Conservation (phyloP, 37 sponge, comb jelly and placozoan genomes). For the Spongilla lacustris region DNA sequence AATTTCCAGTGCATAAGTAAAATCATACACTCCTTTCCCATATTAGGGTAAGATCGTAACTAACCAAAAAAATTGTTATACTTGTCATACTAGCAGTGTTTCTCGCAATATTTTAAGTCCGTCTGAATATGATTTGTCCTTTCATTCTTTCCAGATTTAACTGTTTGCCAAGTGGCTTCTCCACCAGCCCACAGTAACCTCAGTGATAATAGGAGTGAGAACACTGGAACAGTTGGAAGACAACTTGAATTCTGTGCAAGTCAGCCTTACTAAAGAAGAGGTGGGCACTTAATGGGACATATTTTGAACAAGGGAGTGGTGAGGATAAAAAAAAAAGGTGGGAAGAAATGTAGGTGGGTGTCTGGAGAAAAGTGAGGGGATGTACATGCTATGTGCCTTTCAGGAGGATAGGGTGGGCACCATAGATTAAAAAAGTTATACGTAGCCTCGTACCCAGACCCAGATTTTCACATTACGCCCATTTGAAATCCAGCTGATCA, state of each 20-base stretch:
- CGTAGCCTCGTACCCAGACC: too few species aligned
- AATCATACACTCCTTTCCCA: too few species aligned
- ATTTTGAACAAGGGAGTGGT: constrained; percentile 62
- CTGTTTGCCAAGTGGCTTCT: constrained; percentile 85
- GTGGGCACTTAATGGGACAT: not conserved
- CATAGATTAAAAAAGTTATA: too few species aligned
- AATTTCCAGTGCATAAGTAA: too few species aligned
- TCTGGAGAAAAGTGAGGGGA: too few species aligned
- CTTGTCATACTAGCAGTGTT: too few species aligned
- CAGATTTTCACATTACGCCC: too few species aligned
- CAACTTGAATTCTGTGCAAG: constrained; percentile 59
- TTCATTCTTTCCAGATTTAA: constrained; percentile 25
- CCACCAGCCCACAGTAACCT: constrained; percentile 66
- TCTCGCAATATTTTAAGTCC: too few species aligned
- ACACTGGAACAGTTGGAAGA: constrained; percentile 77
- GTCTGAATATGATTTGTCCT: not conserved
- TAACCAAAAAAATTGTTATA: too few species aligned
- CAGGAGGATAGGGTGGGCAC: too few species aligned
- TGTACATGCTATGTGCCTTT: too few species aligned
- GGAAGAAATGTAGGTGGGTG: not conserved
- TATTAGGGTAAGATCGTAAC: too few species aligned
- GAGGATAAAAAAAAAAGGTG: not conserved
- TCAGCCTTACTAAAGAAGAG: constrained; percentile 76
- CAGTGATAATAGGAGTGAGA: constrained; percentile 86
- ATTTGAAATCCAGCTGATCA: constrained; percentile 7